These are phyloP conservation scores for Prolemur simus DNA, from an alignment of 2,113 vertebrate genomes.

Conservation along the genomic window DNA sequence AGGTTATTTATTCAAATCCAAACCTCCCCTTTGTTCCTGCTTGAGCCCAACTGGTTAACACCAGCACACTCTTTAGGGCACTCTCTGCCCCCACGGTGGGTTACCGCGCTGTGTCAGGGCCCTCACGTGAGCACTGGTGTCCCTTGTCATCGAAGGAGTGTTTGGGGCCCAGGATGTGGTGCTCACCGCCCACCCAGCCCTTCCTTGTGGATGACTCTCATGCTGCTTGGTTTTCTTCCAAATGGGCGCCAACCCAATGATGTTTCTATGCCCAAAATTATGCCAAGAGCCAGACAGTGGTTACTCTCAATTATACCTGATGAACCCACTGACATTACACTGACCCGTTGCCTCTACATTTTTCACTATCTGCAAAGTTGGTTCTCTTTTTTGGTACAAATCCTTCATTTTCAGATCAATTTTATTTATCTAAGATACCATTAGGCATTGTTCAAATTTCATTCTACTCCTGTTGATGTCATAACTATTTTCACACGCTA, in stretches of 20 bases:
- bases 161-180: too few relatives aligned
- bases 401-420: not conserved
- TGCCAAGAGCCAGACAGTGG: not conserved
- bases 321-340: not conserved
- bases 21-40: not conserved
- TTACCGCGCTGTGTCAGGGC: not conserved
- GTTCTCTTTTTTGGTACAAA: not conserved
- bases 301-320: not conserved
- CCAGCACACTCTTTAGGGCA: not conserved
- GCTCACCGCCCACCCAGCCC: not conserved
- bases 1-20: not conserved
- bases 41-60: not conserved
- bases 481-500: not conserved
- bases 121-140: fast-evolving
- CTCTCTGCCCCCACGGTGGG: not conserved
- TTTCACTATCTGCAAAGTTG: not conserved
- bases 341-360: not conserved
- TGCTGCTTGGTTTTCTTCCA: not conserved
- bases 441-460: not conserved
- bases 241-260: not conserved
- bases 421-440: not conserved
- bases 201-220: not conserved
- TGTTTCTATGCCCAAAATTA: not conserved
- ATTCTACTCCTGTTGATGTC: not conserved
- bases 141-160: not conserved